Conservation (phyloP, 2,888 invertebrate species). For the Acleris emargana region DNA sequence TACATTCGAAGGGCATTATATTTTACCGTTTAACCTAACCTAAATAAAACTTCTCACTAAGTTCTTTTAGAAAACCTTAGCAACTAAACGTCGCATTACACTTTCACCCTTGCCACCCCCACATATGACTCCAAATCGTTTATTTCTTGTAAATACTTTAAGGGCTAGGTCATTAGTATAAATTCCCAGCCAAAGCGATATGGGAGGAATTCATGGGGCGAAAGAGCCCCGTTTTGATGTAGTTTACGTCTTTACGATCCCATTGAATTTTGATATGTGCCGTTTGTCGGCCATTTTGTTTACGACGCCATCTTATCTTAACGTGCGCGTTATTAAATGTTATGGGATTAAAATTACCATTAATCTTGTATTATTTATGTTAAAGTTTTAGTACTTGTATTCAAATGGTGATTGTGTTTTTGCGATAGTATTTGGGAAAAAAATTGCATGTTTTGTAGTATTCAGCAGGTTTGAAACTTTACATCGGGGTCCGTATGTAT, state of each 20-base stretch:
- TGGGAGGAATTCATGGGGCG: conserved; percentile 51
- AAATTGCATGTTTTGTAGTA: too few species aligned
- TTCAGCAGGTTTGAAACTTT: too few species aligned
- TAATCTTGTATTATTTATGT: conserved; percentile 31
- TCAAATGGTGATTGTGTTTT: conserved; percentile 3
- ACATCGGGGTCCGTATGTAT: too few species aligned
- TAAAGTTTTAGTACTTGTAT: conserved; percentile 16
- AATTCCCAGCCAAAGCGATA: conserved; percentile 33
- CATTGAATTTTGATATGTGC: conserved; percentile 56
- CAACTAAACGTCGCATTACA: not conserved
- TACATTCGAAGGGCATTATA: too few species aligned
- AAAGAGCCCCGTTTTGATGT: conserved; percentile 52
- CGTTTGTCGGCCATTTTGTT: conserved; percentile 40
- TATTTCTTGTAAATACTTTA: conserved; percentile 1
- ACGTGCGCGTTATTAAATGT: conserved; percentile 22
- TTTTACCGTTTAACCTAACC: too few species aligned
- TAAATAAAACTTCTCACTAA: too few species aligned
- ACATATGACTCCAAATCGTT: not conserved
- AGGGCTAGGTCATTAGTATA: conserved; percentile 35
- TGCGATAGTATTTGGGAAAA: too few species aligned
- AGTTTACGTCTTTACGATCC: conserved; percentile 51
- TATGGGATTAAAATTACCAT: conserved; percentile 31
- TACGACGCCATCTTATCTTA: conserved; percentile 1
- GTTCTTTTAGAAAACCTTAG: not conserved
- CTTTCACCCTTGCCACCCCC: not conserved